phyloP scores from a whole-genome alignment of 35 echinoderm and acorn worm species.

The Chiridota heheva region DNA sequence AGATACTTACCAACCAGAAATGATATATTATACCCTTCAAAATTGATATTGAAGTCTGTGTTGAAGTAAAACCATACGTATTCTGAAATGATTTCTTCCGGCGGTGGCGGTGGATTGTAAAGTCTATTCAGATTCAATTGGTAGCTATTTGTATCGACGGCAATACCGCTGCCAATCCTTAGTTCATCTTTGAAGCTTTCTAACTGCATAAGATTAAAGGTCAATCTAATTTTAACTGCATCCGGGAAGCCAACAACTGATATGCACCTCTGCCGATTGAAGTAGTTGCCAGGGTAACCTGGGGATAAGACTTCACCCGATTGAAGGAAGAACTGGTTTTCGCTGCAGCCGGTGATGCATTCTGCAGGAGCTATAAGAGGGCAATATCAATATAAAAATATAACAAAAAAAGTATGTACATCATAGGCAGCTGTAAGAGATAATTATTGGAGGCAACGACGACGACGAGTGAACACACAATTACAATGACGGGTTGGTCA shows the following conservation, averaged over 20 bases:
- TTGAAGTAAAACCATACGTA: conserved; percentile 23
- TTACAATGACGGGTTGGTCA: neutral
- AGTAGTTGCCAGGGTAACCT: conserved; percentile 32
- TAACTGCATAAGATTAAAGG: conserved; percentile 29
- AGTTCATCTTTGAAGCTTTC: conserved; percentile 39
- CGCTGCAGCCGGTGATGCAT: conserved; percentile 5
- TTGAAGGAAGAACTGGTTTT: conserved; percentile 33
- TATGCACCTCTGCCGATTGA: conserved; percentile 4
- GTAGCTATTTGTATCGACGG: neutral
- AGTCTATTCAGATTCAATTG: conserved; percentile 7
- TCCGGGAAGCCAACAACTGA: conserved; percentile 26
- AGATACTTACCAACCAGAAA: conserved; percentile 36
- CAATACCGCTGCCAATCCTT: neutral
- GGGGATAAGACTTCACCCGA: conserved; percentile 29
- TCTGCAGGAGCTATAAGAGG: neutral
- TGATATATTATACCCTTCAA: conserved; percentile 39
- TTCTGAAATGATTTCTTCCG: conserved; percentile 13
- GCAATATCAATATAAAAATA: no score
- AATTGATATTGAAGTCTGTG: conserved; percentile 44
- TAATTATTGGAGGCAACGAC: neutral
- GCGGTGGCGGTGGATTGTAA: conserved; percentile 28
- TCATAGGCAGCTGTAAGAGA: neutral
- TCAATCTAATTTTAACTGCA: conserved; percentile 43
- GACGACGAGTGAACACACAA: neutral
- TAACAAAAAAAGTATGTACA: neutral